Evolutionary conservation across 2,888 invertebrate species (phyloP), one percentile per base, ranked within the genome.

Genomic region (Hylaea fasciaria): DNA sequence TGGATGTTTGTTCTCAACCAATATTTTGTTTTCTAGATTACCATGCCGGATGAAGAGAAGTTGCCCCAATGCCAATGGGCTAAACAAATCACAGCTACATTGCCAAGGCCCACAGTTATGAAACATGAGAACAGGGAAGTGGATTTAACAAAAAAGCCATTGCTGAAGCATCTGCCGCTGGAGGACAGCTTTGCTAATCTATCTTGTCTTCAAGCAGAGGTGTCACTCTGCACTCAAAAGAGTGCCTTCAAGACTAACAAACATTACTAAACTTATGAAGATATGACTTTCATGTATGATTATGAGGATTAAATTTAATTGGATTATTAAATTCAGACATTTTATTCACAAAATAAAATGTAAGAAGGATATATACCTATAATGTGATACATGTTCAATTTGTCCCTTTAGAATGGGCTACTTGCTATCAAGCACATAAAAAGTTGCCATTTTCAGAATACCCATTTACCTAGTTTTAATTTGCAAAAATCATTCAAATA

Each of bases 161-260:
- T 75, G n/a, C 40, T 66, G 2, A 65, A 71, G 9, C 70, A 70
- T 40, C 72, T 76, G 47, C 32, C 32, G 9, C 13, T n/a, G 58
- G 87, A 88, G 59, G 80, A 87, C 35, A 89, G 88, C 69, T 85
- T 86, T 73, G 81, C 73, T 39, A 77, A 86, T 55, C 74, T 88
- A 0, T 72, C 89, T 14, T 76, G 81, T 35, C 76, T 80, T 37
- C 89, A 89, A 68, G 89, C 89, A 52, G 88, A 89, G 65, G 65
- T 89, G 0, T 89, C 89, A 45, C 75, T 88, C 46, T 88, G 85
- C 59, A 87, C 80, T n/a, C 75, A 84, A 52, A 40, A 86, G 66
- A 72, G 81, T 60, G 87, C 87, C 54, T 78, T 80, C 60, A 78
- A 79, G 57, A 53, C 62, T 32, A 77, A 77, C 53, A 72, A 73